phyloP scores from a whole-genome alignment of 1,140 invertebrate species.

The Dendrolimus punctatus region DNA sequence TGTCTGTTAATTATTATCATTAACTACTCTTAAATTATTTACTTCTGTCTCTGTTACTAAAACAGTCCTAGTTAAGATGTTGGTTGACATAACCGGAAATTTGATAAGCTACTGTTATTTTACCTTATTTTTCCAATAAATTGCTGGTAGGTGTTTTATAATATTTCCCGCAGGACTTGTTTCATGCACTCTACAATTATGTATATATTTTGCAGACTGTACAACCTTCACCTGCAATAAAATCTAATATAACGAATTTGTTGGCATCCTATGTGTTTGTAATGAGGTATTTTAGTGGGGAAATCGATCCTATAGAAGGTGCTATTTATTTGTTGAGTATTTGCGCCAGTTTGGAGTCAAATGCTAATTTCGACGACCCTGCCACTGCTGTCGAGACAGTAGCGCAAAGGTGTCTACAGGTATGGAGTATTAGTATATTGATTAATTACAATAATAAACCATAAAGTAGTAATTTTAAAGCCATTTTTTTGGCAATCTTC shows the following conservation, averaged over 20 bases:
- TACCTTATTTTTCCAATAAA: no score
- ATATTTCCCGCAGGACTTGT: neutral
- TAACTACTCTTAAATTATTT: no score
- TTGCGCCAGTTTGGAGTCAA: conserved; percentile 74
- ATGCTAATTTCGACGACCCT: conserved; percentile 75
- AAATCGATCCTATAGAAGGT: conserved; percentile 75
- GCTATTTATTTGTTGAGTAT: conserved; percentile 72
- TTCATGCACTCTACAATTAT: neutral
- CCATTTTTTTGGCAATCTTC: no score
- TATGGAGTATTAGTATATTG: neutral
- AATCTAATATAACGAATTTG: conserved; percentile 81
- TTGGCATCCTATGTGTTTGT: conserved; percentile 78
- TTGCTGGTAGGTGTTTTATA: no score
- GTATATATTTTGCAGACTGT: conserved; percentile 72
- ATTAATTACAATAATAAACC: no score
- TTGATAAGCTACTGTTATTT: no score
- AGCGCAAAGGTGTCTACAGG: conserved; percentile 71
- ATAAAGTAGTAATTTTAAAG: no score
- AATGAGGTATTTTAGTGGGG: conserved; percentile 80
- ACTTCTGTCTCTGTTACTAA: no score
- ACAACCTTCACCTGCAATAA: conserved; percentile 75
- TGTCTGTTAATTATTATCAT: neutral
- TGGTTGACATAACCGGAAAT: no score
- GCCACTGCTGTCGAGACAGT: conserved; percentile 76
- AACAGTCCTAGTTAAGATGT: no score